Evolutionary conservation across 1,140 invertebrate genomes (phyloP).

Genomic region (Drosophila novamexicana): DNA sequence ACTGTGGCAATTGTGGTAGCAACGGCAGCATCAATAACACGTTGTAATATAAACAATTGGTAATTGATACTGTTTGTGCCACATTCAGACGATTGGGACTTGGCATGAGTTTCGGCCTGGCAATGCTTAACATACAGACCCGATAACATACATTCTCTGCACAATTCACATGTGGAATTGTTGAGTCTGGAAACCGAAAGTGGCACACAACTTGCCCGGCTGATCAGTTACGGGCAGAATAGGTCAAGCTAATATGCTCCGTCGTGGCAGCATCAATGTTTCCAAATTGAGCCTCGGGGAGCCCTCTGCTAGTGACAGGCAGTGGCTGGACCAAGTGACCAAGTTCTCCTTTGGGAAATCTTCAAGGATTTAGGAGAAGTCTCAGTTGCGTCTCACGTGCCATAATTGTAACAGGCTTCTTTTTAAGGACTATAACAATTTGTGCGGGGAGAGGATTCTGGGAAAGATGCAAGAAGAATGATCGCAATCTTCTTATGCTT

Average conservation of each 20-base stretch:
- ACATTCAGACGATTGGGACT: constrained; percentile 46
- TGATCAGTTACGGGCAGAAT: constrained; percentile 8
- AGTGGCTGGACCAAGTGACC: too few species aligned
- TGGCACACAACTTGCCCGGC: constrained; percentile 34
- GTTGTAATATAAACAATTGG: constrained; percentile 76
- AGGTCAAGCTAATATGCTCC: background rate
- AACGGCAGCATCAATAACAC: constrained; percentile 43
- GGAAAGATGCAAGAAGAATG: constrained; percentile 7
- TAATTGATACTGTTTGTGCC: constrained; percentile 72
- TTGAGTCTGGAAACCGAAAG: constrained; percentile 65
- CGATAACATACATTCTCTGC: constrained; percentile 63
- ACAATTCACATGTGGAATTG: constrained; percentile 46
- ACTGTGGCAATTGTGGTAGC: constrained; percentile 20
- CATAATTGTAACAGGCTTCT: constrained; percentile 17
- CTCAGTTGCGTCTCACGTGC: too few species aligned
- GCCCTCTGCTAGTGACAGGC: too few species aligned
- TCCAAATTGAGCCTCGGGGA: too few species aligned
- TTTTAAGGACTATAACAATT: constrained; percentile 69
- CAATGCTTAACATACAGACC: constrained; percentile 49
- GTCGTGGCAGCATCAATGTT: constrained; percentile 35
- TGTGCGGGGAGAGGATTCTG: constrained; percentile 33
- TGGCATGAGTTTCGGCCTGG: constrained; percentile 9
- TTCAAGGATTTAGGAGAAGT: background rate
- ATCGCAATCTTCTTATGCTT: constrained; percentile 22
- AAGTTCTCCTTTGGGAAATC: constrained; percentile 36